Evolutionary conservation across 2,797 vertebrate genomes (phyloP).

Genomic region (Prunella strophiata): DNA sequence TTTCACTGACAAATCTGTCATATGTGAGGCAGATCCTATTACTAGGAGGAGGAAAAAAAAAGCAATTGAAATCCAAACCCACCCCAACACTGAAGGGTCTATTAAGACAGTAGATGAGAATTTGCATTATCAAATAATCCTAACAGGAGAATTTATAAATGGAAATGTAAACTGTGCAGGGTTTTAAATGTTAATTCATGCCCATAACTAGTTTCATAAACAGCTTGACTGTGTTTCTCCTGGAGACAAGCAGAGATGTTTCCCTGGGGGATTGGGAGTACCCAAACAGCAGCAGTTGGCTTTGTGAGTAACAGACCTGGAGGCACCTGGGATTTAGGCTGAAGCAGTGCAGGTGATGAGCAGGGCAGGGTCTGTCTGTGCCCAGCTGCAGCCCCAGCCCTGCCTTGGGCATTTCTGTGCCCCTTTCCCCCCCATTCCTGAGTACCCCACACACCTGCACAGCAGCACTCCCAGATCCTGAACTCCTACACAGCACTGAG

Average conservation of each 20-base stretch:
- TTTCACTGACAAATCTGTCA: constrained; percentile 42
- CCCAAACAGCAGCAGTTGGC: not conserved
- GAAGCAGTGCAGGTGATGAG: not conserved
- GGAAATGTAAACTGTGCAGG: constrained; percentile 16
- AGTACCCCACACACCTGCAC: not conserved
- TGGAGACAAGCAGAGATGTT: not conserved
- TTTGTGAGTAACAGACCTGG: not conserved
- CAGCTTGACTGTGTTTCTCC: not conserved
- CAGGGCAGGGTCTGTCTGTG: not conserved
- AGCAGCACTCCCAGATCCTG: not conserved
- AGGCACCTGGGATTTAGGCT: not conserved
- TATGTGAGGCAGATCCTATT: constrained; percentile 35
- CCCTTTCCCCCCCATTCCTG: not conserved
- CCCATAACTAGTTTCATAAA: constrained; percentile 18
- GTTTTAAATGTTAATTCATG: constrained; percentile 46
- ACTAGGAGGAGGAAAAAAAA: not conserved
- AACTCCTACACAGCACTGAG: not conserved
- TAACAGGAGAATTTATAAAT: constrained; percentile 54
- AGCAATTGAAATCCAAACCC: constrained; percentile 42
- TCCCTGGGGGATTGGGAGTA: not conserved
- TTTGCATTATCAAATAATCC: constrained; percentile 57
- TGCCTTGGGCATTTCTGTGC: not conserved
- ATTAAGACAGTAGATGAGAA: constrained; percentile 50
- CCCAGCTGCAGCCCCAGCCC: not conserved
- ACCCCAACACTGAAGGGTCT: constrained; percentile 5